These are phyloP conservation scores for Sthenelais limicola DNA, from an alignment of 2,888 invertebrate species.

Conservation along the genomic window DNA sequence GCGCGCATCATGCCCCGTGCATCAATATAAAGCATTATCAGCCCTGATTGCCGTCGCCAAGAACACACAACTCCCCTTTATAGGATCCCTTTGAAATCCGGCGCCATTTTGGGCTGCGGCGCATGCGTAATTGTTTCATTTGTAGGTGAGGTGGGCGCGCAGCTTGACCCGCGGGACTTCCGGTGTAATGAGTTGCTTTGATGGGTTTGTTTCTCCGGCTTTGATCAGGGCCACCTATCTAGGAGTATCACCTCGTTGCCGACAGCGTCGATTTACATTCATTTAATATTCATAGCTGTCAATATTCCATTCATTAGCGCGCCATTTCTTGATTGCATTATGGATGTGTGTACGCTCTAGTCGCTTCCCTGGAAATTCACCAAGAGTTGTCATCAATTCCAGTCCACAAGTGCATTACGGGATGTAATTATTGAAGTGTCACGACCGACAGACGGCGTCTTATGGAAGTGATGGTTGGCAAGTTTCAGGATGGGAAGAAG, in stretches of 20 bases:
- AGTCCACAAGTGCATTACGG: too few relatives aligned
- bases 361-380: constrained; percentile 23
- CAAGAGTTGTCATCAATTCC: constrained; percentile 12
- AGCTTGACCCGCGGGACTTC: constrained; percentile 29
- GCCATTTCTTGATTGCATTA: neutral
- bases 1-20: constrained; percentile 17
- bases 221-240: constrained; percentile 22
- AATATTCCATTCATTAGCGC: constrained; percentile 30
- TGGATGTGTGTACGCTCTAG: neutral
- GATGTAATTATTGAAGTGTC: too few relatives aligned
- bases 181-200: constrained; percentile 36
- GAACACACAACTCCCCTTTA: constrained; percentile 13
- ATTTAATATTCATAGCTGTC: constrained; percentile 2
- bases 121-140: constrained; percentile 39
- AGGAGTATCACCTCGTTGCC: neutral
- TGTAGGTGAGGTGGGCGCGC: constrained; percentile 29
- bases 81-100: constrained; percentile 33
- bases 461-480: too few relatives aligned
- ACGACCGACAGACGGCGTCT: too few relatives aligned
- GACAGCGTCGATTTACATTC: neutral
- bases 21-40: constrained; percentile 28
- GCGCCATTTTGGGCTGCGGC: constrained; percentile 30
- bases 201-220: constrained; percentile 33
- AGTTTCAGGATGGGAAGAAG: too few relatives aligned
- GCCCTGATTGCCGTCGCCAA: constrained; percentile 11